These are phyloP conservation scores for Acrobasis repandana DNA, from an alignment of 2,888 invertebrate species.

Conservation along the genomic window DNA sequence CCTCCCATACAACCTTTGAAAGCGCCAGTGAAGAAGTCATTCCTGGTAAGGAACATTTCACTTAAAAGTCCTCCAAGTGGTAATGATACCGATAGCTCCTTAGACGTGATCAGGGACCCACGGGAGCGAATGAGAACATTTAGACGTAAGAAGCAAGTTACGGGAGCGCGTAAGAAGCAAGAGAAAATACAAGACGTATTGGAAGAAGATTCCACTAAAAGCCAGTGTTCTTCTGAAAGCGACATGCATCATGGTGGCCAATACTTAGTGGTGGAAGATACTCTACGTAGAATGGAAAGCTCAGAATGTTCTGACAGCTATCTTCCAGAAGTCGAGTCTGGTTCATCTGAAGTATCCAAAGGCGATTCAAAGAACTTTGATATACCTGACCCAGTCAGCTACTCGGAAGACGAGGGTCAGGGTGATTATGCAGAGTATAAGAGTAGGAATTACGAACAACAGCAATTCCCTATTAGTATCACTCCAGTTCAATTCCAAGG, in stretches of 20 bases:
- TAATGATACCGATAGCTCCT: constrained; percentile 88
- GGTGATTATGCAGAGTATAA: constrained; percentile 74
- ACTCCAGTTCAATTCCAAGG: constrained; percentile 83
- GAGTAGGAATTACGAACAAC: constrained; percentile 64
- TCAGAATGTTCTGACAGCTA: constrained; percentile 88
- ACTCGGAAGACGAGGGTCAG: constrained; percentile 83
- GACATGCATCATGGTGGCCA: constrained; percentile 67
- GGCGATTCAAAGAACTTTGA: constrained; percentile 74
- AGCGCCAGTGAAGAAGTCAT: constrained; percentile 85
- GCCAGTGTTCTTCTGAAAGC: constrained; percentile 78
- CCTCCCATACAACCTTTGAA: constrained; percentile 87
- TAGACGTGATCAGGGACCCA: constrained; percentile 86
- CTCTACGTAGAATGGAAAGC: constrained; percentile 81
- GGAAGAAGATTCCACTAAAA: constrained; percentile 78
- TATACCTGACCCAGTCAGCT: constrained; percentile 64
- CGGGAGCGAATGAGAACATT: constrained; percentile 87
- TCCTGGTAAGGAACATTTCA: constrained; percentile 83
- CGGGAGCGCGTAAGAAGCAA: constrained; percentile 80
- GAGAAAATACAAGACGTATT: constrained; percentile 82
- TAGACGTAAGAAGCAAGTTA: constrained; percentile 85
- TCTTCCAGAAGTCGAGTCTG: constrained; percentile 85
- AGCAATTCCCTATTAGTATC: constrained; percentile 72
- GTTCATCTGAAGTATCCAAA: constrained; percentile 84
- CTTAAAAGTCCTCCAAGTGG: constrained; percentile 88
- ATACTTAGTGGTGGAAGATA: constrained; percentile 70